A percentile compares a stretch with the other conserved stretches of the same genome.
These are phyloP conservation scores for Microctenopoma stevenorrisi DNA, from an alignment of 2,797 vertebrate genomes.

Conservation along the genomic window DNA sequence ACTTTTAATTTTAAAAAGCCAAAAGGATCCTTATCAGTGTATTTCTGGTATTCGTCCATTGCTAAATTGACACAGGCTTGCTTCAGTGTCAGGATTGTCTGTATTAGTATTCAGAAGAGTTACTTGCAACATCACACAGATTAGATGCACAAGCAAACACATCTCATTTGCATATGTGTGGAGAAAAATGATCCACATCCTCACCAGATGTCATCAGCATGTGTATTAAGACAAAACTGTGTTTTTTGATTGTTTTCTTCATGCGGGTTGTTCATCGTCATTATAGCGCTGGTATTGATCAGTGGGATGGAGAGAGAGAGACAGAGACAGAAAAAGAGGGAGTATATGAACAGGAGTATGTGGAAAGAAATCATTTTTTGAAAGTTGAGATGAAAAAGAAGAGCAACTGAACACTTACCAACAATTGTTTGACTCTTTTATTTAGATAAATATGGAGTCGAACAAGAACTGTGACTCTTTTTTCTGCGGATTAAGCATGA, in stretches of 20 bases:
- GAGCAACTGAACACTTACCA: constrained; percentile 41
- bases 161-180: constrained; percentile 62
- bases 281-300: constrained; percentile 66
- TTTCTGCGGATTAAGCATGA: not conserved
- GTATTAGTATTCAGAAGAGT: constrained; percentile 62
- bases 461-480: constrained; percentile 53
- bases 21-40: not conserved
- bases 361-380: constrained; percentile 2
- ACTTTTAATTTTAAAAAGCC: not conserved
- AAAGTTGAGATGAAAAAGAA: constrained; percentile 51
- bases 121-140: constrained; percentile 68
- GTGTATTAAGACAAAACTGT: constrained; percentile 55
- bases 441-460: constrained; percentile 50
- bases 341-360: constrained; percentile 34
- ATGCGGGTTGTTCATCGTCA: constrained; percentile 54
- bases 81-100: constrained; percentile 5
- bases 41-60: constrained; percentile 8
- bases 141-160: constrained; percentile 60
- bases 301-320: constrained; percentile 23
- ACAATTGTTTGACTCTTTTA: constrained; percentile 43
- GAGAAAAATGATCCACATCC: constrained; percentile 64
- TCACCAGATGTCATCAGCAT: constrained; percentile 66
- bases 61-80: not conserved
- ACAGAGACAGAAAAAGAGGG: not conserved
- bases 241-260: constrained; percentile 39